Conservation (phyloP, 2,113 vertebrate species). For the Dasypus novemcinctus region DNA sequence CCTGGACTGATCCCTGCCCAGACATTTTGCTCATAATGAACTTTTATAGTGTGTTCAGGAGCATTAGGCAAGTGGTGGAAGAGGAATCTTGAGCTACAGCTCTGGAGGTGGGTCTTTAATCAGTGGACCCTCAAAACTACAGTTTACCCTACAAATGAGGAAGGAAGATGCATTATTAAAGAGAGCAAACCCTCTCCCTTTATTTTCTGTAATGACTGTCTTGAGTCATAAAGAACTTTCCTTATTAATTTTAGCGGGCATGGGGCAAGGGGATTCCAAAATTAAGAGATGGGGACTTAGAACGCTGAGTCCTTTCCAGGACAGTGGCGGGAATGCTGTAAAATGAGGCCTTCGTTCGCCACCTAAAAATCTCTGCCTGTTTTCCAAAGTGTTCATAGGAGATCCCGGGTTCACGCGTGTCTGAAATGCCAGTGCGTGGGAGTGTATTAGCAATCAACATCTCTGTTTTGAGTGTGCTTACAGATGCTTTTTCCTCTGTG, state of each 20-base stretch:
- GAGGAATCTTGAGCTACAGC: too few relatives aligned
- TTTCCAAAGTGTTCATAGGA: not conserved
- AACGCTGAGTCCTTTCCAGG: not conserved
- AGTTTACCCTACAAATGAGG: not conserved
- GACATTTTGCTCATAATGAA: constrained; percentile 16
- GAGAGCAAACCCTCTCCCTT: not conserved
- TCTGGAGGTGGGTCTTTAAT: not conserved
- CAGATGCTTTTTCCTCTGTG: not conserved
- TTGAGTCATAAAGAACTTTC: not conserved
- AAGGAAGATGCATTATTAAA: not conserved
- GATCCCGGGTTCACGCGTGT: not conserved
- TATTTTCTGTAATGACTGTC: not conserved
- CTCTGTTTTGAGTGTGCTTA: not conserved
- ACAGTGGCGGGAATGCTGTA: not conserved
- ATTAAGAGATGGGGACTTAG: not conserved
- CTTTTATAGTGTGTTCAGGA: not conserved
- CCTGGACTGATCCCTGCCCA: not conserved
- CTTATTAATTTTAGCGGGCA: not conserved
- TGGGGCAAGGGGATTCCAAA: not conserved
- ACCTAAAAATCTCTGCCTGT: not conserved
- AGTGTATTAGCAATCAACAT: not conserved
- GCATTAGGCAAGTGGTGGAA: not conserved
- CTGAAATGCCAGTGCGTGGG: not conserved
- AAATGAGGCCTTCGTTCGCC: not conserved
- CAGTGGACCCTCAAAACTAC: not conserved